Conservation (phyloP, 2,113 vertebrate genomes). For the Gambusia affinis region DNA sequence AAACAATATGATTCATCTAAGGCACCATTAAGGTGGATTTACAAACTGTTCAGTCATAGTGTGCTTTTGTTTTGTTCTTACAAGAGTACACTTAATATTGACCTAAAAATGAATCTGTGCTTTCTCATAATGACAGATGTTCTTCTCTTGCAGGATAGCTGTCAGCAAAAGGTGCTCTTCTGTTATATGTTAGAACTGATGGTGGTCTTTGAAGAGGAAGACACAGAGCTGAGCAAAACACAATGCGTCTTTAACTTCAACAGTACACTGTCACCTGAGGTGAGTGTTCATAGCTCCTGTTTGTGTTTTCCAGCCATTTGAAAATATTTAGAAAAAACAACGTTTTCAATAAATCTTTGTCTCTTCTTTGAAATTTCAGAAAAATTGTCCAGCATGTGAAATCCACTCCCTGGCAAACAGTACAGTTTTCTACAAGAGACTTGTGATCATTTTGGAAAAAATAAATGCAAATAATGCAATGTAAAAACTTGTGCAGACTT, state of each 20-base stretch:
- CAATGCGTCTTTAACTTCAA: slow-evolving; percentile 12
- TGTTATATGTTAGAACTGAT: slow-evolving; percentile 77
- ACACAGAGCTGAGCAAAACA: fast-evolving
- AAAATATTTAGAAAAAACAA: not conserved
- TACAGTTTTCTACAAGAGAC: slow-evolving; percentile 50
- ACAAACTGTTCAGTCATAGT: not conserved
- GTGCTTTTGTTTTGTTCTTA: not conserved
- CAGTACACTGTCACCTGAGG: fast-evolving
- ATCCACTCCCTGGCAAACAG: slow-evolving; percentile 40
- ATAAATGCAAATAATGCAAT: not conserved
- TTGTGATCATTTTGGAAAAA: slow-evolving; percentile 51
- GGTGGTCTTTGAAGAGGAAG: slow-evolving; percentile 62
- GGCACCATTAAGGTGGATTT: not conserved
- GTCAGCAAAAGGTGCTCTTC: slow-evolving; percentile 37
- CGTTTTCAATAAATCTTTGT: not conserved
- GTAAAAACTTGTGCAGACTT: slow-evolving; percentile 52
- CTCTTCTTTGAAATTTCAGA: slow-evolving; percentile 52
- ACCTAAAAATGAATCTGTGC: not conserved
- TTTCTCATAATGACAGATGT: slow-evolving; percentile 3
- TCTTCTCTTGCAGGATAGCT: slow-evolving; percentile 48
- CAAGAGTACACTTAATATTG: not conserved
- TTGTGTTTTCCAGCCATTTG: not conserved
- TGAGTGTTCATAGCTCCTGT: not conserved
- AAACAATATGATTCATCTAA: not conserved
- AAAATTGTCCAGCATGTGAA: slow-evolving; percentile 72